These are phyloP conservation scores for Acronicta aceris DNA, from an alignment of 2,888 invertebrate species.

Conservation along the genomic window DNA sequence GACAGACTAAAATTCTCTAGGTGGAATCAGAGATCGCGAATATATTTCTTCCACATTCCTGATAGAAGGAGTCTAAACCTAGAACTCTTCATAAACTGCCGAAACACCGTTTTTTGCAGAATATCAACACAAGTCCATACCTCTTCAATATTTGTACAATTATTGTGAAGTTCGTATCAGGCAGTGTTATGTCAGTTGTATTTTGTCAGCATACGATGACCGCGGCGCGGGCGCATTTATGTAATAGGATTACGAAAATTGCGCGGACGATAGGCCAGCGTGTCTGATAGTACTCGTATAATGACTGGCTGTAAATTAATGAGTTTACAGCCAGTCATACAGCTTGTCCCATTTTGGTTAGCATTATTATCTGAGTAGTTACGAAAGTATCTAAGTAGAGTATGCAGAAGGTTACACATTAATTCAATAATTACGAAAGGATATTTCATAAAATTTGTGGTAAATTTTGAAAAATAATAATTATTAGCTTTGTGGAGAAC, in stretches of 20 bases:
- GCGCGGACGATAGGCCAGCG: slow-evolving; percentile 35
- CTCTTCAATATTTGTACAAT: slow-evolving; percentile 17
- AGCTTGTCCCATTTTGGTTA: slow-evolving; percentile 39
- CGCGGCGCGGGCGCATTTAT: slow-evolving; percentile 40
- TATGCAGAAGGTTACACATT: background rate
- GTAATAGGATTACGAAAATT: slow-evolving; percentile 60
- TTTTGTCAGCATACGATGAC: slow-evolving; percentile 54
- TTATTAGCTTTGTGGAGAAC: too few species aligned
- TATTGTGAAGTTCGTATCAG: slow-evolving; percentile 32
- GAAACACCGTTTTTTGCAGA: background rate
- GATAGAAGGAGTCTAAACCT: too few species aligned
- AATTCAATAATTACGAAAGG: too few species aligned
- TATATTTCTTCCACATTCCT: too few species aligned
- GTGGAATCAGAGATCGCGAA: too few species aligned
- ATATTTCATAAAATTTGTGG: too few species aligned
- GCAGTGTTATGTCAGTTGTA: slow-evolving; percentile 49
- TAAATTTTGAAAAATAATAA: too few species aligned
- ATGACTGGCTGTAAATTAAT: too few species aligned
- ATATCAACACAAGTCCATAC: background rate
- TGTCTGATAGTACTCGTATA: too few species aligned
- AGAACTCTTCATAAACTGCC: too few species aligned
- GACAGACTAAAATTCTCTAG: too few species aligned
- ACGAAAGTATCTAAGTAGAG: slow-evolving; percentile 21
- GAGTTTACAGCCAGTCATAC: slow-evolving; percentile 28
- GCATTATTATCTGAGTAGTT: slow-evolving; percentile 34